Percentiles rank a stretch among this genome's conserved stretches.
Evolutionary conservation across 2,888 invertebrate genomes (phyloP).

Genomic region (Cordilura impudica): DNA sequence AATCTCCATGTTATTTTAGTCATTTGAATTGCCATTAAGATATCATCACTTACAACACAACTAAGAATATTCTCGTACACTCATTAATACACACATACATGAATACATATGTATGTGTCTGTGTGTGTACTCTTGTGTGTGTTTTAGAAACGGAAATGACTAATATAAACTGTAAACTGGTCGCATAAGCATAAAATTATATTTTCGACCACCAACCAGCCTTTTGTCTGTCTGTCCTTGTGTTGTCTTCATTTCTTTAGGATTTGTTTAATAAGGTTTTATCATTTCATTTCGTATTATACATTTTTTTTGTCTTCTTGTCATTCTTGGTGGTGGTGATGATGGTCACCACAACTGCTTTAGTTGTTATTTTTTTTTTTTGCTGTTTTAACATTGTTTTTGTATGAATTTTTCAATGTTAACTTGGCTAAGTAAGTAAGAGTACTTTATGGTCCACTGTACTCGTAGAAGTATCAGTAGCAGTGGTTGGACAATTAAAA

Average conservation of each 20-base stretch:
- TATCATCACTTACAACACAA: conserved; percentile 41
- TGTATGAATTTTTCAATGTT: conserved; percentile 7
- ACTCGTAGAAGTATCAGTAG: background rate
- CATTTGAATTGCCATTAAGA: conserved; percentile 58
- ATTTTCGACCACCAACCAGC: background rate
- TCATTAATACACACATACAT: background rate
- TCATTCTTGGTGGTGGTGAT: background rate
- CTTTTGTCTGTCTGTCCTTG: background rate
- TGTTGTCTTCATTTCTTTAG: conserved; percentile 16
- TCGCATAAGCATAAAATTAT: conserved; percentile 52
- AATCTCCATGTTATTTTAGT: conserved; percentile 23
- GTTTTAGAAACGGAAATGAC: conserved; percentile 43
- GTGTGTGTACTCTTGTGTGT: conserved; percentile 9
- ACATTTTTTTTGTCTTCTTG: conserved; percentile 16
- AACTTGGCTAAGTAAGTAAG: conserved; percentile 27
- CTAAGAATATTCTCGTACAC: background rate
- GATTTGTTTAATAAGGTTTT: conserved; percentile 45
- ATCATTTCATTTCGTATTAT: conserved; percentile 13
- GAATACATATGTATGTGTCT: background rate
- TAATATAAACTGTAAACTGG: conserved; percentile 48
- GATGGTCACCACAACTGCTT: conserved; percentile 12
- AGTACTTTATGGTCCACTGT: conserved; percentile 12
- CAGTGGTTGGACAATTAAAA: conserved; percentile 60
- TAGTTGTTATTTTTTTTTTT: conserved; percentile 24
- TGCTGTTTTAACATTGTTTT: too few relatives aligned